phyloP scores from a whole-genome alignment of 2,888 invertebrate genomes.

The Aethes cnicana region DNA sequence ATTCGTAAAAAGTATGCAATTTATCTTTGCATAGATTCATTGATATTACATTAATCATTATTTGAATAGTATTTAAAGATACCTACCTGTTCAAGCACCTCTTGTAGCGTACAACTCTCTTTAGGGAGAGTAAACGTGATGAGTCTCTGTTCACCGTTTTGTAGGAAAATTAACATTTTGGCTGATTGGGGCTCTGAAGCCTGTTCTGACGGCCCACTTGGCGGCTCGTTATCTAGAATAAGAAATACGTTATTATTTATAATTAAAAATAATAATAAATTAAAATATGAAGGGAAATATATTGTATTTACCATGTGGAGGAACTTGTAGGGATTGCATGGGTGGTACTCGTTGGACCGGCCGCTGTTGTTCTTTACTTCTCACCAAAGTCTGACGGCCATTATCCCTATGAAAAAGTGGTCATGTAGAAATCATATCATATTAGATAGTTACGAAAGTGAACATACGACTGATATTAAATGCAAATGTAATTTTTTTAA shows the following conservation, averaged over 20 bases:
- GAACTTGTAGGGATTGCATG: slow-evolving; percentile 67
- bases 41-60: no score
- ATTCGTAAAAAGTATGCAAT: no score
- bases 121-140: slow-evolving; percentile 92
- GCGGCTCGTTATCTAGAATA: no score
- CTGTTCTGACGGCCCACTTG: slow-evolving; percentile 67
- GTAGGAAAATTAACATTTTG: slow-evolving; percentile 89
- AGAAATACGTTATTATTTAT: slow-evolving; percentile 71
- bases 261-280: slow-evolving; percentile 35
- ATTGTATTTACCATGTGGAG: slow-evolving; percentile 20
- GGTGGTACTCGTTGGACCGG: slow-evolving; percentile 77
- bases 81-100: slow-evolving; percentile 89
- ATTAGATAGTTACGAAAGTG: no score
- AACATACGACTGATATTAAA: no score
- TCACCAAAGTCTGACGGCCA: slow-evolving; percentile 69
- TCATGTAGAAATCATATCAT: slow-evolving; percentile 2
- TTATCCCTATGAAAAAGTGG: slow-evolving; percentile 54
- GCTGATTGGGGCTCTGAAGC: slow-evolving; percentile 85
- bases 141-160: slow-evolving; percentile 90
- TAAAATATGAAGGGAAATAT: background rate
- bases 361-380: slow-evolving; percentile 72
- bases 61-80: background rate
- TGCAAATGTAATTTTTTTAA: no score
- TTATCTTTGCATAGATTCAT: no score
- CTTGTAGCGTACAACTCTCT: slow-evolving; percentile 91